Percentiles rank a stretch among this genome's conserved stretches.
Evolutionary conservation across 1,140 invertebrate genomes (phyloP).

Genomic region (Drosophila leontia): DNA sequence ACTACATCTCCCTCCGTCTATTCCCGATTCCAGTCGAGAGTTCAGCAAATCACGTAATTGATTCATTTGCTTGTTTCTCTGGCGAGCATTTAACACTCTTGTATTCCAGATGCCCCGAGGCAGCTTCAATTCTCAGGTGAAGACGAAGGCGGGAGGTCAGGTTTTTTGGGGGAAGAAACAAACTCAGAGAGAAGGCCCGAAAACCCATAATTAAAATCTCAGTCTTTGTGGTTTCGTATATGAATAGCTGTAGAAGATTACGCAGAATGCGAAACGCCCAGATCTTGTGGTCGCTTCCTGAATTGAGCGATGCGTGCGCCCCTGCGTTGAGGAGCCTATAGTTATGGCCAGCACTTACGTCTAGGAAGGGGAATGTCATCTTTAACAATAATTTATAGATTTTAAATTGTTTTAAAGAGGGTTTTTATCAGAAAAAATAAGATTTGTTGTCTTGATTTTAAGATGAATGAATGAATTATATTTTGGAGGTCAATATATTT

Average conservation of each 20-base stretch:
- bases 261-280: constrained; percentile 70
- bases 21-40: constrained; percentile 13
- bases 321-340: constrained; percentile 4
- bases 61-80: constrained; percentile 55
- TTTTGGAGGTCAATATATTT: background rate
- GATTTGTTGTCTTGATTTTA: background rate
- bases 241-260: constrained; percentile 59
- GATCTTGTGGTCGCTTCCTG: constrained; percentile 50
- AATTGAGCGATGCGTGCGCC: constrained; percentile 34
- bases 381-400: constrained; percentile 18
- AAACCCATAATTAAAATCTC: constrained; percentile 75
- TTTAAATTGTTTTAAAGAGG: background rate
- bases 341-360: constrained; percentile 20
- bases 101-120: constrained; percentile 15
- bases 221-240: constrained; percentile 60
- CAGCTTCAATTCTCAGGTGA: constrained; percentile 28
- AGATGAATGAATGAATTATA: background rate
- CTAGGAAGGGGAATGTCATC: constrained; percentile 6
- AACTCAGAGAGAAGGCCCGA: constrained; percentile 11
- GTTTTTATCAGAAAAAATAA: background rate
- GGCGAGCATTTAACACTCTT: constrained; percentile 40
- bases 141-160: constrained; percentile 10
- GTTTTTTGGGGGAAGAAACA: constrained; percentile 19
- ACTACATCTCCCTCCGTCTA: background rate
- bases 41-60: constrained; percentile 64